phyloP scores from a whole-genome alignment of 2,113 vertebrate species.

The Chlamydotis undulata region DNA sequence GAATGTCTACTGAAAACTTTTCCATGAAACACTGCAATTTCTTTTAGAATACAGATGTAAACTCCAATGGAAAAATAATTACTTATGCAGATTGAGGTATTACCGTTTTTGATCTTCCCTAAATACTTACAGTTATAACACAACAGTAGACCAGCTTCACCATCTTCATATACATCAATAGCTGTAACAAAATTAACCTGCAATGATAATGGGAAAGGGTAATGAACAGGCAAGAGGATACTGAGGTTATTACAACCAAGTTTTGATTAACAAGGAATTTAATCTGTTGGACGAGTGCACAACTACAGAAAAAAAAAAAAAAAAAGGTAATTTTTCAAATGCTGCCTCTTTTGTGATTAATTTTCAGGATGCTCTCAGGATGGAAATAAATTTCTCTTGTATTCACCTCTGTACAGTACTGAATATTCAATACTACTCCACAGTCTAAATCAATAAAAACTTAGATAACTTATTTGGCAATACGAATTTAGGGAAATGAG shows the following conservation, averaged over 20 bases:
- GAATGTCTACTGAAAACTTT: not conserved
- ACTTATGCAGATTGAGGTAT: not conserved
- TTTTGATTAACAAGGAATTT: not conserved
- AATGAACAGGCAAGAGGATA: slow-evolving; percentile 7
- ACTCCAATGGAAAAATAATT: not conserved
- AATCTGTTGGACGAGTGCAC: not conserved
- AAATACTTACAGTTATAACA: slow-evolving; percentile 96
- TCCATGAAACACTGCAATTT: not conserved
- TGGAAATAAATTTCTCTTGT: not conserved
- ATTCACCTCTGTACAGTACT: not conserved
- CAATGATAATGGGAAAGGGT: slow-evolving; percentile 63
- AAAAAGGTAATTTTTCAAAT: not conserved
- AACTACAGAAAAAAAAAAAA: not conserved
- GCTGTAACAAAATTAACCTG: slow-evolving; percentile 98
- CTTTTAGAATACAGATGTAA: not conserved
- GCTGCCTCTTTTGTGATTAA: not conserved
- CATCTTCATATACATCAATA: slow-evolving; percentile 99
- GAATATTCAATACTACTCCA: not conserved
- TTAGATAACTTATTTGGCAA: not conserved
- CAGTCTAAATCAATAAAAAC: not conserved
- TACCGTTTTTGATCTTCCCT: not conserved
- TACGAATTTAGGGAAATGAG: not conserved
- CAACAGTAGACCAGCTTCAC: slow-evolving; percentile 93
- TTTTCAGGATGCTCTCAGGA: not conserved
- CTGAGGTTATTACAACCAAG: not conserved